phyloP scores from a whole-genome alignment of 2,797 vertebrate genomes.

The Trematomus bernacchii region DNA sequence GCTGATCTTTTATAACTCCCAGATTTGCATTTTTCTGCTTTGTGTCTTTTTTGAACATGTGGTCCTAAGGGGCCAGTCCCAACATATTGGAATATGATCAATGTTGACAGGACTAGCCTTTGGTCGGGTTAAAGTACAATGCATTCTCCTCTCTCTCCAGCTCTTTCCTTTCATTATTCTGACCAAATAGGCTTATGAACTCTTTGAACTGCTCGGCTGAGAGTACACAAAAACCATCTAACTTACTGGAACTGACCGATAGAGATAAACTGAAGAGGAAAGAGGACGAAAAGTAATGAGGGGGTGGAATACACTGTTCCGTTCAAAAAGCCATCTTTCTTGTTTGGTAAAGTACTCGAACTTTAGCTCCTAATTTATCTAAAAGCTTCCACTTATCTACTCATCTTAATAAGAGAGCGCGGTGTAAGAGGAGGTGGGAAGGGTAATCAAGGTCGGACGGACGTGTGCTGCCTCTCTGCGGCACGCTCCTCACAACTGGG shows the following conservation, averaged over 20 bases:
- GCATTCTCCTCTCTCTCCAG: slow-evolving; percentile 41
- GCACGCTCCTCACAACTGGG: slow-evolving; percentile 80
- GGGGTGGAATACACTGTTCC: slow-evolving; percentile 12
- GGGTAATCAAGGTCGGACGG: slow-evolving; percentile 41
- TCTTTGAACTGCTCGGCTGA: slow-evolving; percentile 67
- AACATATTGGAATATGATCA: slow-evolving; percentile 66
- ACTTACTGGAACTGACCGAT: slow-evolving; percentile 69
- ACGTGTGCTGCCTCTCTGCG: slow-evolving; percentile 48
- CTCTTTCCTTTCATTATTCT: slow-evolving; percentile 66
- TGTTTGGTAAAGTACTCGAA: slow-evolving; percentile 58
- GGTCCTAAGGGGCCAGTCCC: slow-evolving; percentile 34
- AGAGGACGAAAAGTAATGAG: slow-evolving; percentile 23
- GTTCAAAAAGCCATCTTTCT: slow-evolving; percentile 33
- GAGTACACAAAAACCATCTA: slow-evolving; percentile 45
- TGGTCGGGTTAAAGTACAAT: slow-evolving; percentile 61
- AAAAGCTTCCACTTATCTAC: slow-evolving; percentile 52
- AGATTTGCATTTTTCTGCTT: slow-evolving; percentile 24
- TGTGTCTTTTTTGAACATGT: slow-evolving; percentile 53
- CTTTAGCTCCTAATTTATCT: slow-evolving; percentile 54
- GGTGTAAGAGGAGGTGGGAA: slow-evolving; percentile 31
- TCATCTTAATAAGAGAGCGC: slow-evolving; percentile 46
- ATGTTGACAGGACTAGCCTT: slow-evolving; percentile 68
- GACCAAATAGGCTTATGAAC: slow-evolving; percentile 68
- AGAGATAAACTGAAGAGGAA: slow-evolving; percentile 45
- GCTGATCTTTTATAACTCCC: slow-evolving; percentile 1